phyloP scores from a whole-genome alignment of 2,113 vertebrate genomes.

The Apteryx mantelli region DNA sequence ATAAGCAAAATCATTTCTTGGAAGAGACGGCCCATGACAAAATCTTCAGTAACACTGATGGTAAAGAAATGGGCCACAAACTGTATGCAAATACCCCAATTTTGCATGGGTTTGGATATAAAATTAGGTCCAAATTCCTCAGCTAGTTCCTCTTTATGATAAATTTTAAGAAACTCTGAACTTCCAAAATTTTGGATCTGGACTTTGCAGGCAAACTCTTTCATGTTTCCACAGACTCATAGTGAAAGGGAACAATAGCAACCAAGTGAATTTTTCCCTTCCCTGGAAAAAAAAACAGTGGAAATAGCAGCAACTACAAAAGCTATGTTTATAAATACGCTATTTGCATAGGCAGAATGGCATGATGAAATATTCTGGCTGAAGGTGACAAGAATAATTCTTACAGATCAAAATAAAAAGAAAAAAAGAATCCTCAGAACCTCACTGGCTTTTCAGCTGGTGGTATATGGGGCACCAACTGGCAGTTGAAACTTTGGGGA shows the following conservation, averaged over 20 bases:
- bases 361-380: not conserved
- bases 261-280: not conserved
- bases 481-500: not conserved
- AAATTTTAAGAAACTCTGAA: not conserved
- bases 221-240: not conserved
- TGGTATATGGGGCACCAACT: not conserved
- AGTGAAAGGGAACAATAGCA: not conserved
- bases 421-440: not conserved
- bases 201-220: not conserved
- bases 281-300: not conserved
- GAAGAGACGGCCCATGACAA: not conserved
- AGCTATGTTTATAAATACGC: not conserved
- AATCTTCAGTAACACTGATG: not conserved
- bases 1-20: not conserved
- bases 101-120: not conserved
- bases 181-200: not conserved
- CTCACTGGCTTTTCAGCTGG: not conserved
- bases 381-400: not conserved
- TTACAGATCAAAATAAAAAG: not conserved
- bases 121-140: not conserved
- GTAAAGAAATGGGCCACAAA: not conserved
- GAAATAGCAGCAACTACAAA: not conserved
- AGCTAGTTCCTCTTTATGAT: not conserved
- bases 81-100: not conserved
- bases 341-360: not conserved